phyloP scores from a whole-genome alignment of 1,140 invertebrate species.

The Ceratoteleas bidentatus region DNA sequence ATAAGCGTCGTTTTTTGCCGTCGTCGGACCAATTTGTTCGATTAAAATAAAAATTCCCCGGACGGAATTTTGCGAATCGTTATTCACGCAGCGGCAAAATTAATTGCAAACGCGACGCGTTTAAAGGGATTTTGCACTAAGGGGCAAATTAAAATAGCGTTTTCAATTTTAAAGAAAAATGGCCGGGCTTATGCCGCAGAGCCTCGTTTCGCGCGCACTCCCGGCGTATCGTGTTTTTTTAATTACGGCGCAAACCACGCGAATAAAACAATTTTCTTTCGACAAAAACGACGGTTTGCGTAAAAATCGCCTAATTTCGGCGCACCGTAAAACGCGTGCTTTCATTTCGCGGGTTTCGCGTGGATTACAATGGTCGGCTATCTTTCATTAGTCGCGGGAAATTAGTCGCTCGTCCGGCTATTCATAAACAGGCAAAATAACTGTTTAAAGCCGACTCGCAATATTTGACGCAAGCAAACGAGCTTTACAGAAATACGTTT shows the following conservation, averaged over 20 bases:
- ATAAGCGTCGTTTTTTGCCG: not conserved
- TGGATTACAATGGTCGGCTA: slow-evolving; percentile 11
- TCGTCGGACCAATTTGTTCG: slow-evolving; percentile 16
- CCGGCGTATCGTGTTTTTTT: too few species aligned
- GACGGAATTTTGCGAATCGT: slow-evolving; percentile 5
- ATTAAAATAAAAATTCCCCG: slow-evolving; percentile 9
- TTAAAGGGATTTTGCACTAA: not conserved
- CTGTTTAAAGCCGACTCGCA: slow-evolving; percentile 29
- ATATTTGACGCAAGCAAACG: slow-evolving; percentile 44
- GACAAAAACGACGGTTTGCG: too few species aligned
- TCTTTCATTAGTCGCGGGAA: slow-evolving; percentile 16
- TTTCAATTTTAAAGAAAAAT: too few species aligned
- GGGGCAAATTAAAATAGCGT: too few species aligned
- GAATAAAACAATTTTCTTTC: too few species aligned
- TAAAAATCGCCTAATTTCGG: too few species aligned
- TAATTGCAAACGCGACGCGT: not conserved
- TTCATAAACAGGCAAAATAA: slow-evolving; percentile 25
- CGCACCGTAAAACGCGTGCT: too few species aligned
- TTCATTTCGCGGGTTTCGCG: not conserved
- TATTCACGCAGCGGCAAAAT: slow-evolving; percentile 3
- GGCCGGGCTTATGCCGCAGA: too few species aligned
- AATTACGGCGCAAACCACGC: too few species aligned
- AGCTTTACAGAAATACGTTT: slow-evolving; percentile 35
- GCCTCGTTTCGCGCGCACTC: too few species aligned
- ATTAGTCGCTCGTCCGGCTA: slow-evolving; percentile 14